phyloP scores from a whole-genome alignment of 2,797 vertebrate genomes.

The Ammospiza maritima region DNA sequence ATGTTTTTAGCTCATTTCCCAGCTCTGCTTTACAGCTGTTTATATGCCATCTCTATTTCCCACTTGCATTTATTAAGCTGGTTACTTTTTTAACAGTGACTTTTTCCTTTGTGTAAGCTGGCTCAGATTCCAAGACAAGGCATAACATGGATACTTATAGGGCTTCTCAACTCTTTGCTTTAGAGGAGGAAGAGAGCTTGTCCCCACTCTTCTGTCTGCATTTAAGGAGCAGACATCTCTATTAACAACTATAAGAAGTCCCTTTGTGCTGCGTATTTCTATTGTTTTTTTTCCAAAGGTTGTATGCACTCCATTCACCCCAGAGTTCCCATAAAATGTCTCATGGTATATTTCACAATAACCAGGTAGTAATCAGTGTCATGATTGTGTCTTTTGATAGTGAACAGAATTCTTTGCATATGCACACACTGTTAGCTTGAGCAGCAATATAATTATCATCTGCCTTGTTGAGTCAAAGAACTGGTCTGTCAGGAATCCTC shows the following conservation, averaged over 20 bases:
- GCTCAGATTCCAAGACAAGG: neutral
- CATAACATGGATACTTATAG: neutral
- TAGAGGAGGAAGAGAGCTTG: neutral
- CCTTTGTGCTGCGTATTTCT: neutral
- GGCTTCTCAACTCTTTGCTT: neutral
- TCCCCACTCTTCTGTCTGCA: neutral
- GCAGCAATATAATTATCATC: conserved; percentile 25
- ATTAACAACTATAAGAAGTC: neutral
- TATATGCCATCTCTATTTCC: neutral
- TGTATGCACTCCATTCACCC: neutral
- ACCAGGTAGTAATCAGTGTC: conserved; percentile 2
- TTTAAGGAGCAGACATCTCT: neutral
- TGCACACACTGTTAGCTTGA: neutral
- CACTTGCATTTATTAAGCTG: conserved; percentile 3
- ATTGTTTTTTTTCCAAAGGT: neutral
- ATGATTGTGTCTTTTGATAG: conserved; percentile 25
- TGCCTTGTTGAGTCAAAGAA: conserved; percentile 47
- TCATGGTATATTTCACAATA: conserved; percentile 18
- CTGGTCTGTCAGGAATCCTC: conserved; percentile 56
- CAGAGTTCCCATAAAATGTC: conserved; percentile 19
- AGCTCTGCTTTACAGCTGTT: conserved; percentile 2
- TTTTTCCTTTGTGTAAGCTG: neutral
- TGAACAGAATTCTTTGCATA: conserved; percentile 21
- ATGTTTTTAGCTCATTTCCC: conserved; percentile 38
- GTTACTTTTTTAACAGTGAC: neutral